Evolutionary conservation across 92 coral and sea anemone species (phyloP), one percentile per base, ranked within the genome.

Genomic region (Isaurus tuberculatus): DNA sequence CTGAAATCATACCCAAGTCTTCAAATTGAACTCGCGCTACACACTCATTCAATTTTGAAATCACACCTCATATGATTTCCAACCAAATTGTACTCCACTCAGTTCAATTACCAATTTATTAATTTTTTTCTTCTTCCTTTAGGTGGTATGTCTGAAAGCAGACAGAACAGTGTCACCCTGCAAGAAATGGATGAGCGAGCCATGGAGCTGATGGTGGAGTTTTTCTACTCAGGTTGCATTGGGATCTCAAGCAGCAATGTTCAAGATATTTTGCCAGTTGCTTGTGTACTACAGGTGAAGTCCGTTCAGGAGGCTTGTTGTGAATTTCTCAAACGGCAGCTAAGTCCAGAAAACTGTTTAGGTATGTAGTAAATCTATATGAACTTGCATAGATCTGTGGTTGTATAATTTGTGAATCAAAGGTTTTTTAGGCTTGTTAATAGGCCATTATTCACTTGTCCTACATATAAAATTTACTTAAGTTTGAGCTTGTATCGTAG

Each of bases 141-240:
- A 96, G 99, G 99, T 79, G 97, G 98, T 72, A 75, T 97, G 63
- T 91, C 94, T 14, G 99, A 97, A 79, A 92, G 99, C 66, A 88
- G 88, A 30, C 94, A 97, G 61, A 77, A 83, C 80, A 85, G 89
- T 40, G 98, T 97, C 6, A 88, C 95, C 4, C 80, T 97, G 33
- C 98, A 90, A 53, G 98, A 94, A 63, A 92, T 97, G 78, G 92
- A 97, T 19, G 95, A 92, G 70, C 61, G 20, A 15, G 95, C 94
- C 36, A 90, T 94, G 92, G 92, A 88, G 34, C 70, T 78, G 4
- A 94, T 97, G 72, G 91, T 97, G 22, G 97, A 94, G 22, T 97
- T 88, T 44, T 97, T 97, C 87, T 97, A 97, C 79, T 87, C 97
- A 65, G 97, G 98, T 8, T 73, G 75, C 55, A 89, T 97, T 22